Evolutionary conservation across 2,797 vertebrate genomes (phyloP), one percentile per base, ranked within the genome.

Genomic region (Hippocampus kuda): DNA sequence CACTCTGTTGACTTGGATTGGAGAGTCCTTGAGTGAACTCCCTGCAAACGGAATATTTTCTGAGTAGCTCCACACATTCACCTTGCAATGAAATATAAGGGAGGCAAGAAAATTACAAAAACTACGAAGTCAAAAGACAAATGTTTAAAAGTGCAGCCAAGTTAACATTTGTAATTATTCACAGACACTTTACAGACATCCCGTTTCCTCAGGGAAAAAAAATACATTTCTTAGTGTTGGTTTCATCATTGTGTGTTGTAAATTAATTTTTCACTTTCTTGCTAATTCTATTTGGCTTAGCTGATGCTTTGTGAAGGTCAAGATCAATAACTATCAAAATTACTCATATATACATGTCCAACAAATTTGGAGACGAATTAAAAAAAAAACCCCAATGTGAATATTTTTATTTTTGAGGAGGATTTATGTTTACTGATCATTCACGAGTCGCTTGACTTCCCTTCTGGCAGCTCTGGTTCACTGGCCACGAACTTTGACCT

Each of bases 1-100:
- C 69, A 64, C 61, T 22, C 16, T n/a, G 34, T 68, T 68, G 63
- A 56, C 70, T 22, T 65, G 68, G 68, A 65, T 7, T 38, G 56
- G 38, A 62, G 53, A 70, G 59, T 56, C 41, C 53, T 67, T 30
- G 22, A 26, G 15, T 46, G 54, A n/a, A 68, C 30, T 67, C 20
- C 12, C 26, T 2, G 27, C 38, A 9, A 9, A 18, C 34, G 42
- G 12, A 16, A 42, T 6, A 64, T 64, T 64, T 44, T 1, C 20
- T 18, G 13, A 16, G 24, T 26, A 44, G 16, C 30, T 46, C 62
- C 38, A 24, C 41, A 44, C 22, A 4, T 61, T 64, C 61, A 42
- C 22, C 38, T 22, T 9, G 60, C 34, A 15, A 62, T n/a, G 34
- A 9, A 24, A 13, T 44, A 5, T 24, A 5, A 24, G 1, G 38